Base-by-base conservation (phyloP, 1,140 invertebrate genomes). In the Halyomorpha halys region DNA sequence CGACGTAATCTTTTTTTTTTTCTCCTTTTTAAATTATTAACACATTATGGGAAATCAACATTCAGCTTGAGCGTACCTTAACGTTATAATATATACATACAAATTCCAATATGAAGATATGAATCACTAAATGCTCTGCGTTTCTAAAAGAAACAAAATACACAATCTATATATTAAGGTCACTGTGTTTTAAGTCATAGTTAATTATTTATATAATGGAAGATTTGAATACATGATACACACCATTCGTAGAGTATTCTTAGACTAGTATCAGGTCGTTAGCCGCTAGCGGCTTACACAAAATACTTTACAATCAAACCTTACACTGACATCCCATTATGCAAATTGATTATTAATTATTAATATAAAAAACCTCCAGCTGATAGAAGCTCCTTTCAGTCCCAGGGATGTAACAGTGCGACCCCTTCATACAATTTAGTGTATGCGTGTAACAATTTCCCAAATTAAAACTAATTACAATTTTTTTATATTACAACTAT, bases 311-410 rank as follows among this genome's bases (percentile, higher is more conserved):
- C 23, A 39, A 25, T 23, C 59, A 60, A 60, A 60, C 54, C 23
- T 39, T 18, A 60, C 59, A 60, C 59, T 60, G 59, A 60, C 59
- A 60, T 60, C 59, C 59, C 59, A 39, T 60, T 25, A 60, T 60
- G 59, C 59, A 44, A 34, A 34, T 30, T 30, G 15, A 6, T 21
- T 9, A 18, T 21, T 34, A 23, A 60, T 2, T 5, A n/a, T n/a
- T 9, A 44, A 39, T 9, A 44, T 3, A 60, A 59, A 59, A 23
- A 25, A 27, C 27, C 5, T 23, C 16, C 23, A 23, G 27, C 19
- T 59, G 25, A 59, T 14, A 27, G 54, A 59, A n/a, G 27, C 8
- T 44, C 18, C 21, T 21, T 53, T 60, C 59, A 60, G 59, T 60
- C 59, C 59, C 59, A 60, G 59, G 59, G 59, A 60, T 60, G 44